Conservation (phyloP, 2,888 invertebrate species). For the Rugalucina vietnamica region DNA sequence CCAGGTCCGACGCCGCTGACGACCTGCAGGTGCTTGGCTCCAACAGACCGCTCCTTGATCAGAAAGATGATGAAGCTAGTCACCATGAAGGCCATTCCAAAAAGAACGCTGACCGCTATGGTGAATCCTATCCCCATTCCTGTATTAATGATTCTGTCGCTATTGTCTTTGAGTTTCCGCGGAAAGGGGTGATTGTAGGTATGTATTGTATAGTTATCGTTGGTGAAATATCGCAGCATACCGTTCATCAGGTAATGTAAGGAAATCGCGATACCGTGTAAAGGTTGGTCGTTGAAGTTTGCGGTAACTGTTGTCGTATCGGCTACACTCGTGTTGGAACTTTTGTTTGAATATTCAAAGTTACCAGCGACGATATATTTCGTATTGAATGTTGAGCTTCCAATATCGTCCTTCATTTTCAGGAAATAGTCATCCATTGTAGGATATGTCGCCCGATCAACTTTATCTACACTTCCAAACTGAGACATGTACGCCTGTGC, state of each 20-base stretch:
- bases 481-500: background rate
- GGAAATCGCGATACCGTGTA: slow-evolving; percentile 89
- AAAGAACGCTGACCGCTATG: slow-evolving; percentile 63
- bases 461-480: background rate
- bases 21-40: slow-evolving; percentile 73
- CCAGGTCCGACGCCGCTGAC: slow-evolving; percentile 72
- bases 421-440: slow-evolving; percentile 48
- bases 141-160: slow-evolving; percentile 11
- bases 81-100: slow-evolving; percentile 79
- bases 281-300: slow-evolving; percentile 92
- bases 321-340: background rate
- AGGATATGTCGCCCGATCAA: background rate
- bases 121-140: slow-evolving; percentile 55
- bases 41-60: slow-evolving; percentile 71
- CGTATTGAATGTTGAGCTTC: slow-evolving; percentile 81
- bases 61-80: slow-evolving; percentile 74
- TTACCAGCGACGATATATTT: slow-evolving; percentile 80
- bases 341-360: slow-evolving; percentile 29
- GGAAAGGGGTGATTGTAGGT: slow-evolving; percentile 59
- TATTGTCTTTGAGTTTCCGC: slow-evolving; percentile 33
- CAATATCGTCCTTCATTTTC: slow-evolving; percentile 66
- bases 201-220: slow-evolving; percentile 40
- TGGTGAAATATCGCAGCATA: slow-evolving; percentile 54
- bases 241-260: slow-evolving; percentile 84
- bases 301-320: slow-evolving; percentile 80